Evolutionary conservation across 1,140 invertebrate species (phyloP).

Genomic region (Mamestra configurata): DNA sequence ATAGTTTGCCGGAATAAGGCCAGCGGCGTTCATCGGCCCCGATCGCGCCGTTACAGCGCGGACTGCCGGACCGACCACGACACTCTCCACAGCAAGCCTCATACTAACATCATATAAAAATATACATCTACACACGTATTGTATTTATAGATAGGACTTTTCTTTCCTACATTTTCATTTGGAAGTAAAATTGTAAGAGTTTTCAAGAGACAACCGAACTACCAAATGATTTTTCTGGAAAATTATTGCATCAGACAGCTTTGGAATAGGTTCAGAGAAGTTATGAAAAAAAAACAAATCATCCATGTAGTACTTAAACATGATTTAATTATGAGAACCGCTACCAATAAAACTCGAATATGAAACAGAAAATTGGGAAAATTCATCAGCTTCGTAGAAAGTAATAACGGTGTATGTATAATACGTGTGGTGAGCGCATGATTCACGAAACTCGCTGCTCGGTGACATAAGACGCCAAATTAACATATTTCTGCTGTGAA

Average conservation of each 20-base stretch:
- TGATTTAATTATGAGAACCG: neutral
- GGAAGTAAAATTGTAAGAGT: neutral
- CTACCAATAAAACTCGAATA: slow-evolving; percentile 22
- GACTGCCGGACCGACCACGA: slow-evolving; percentile 31
- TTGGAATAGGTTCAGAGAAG: neutral
- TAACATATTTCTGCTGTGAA: slow-evolving; percentile 75
- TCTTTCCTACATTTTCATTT: neutral
- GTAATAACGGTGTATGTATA: slow-evolving; percentile 82
- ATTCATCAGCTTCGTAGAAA: slow-evolving; percentile 76
- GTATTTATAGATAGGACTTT: slow-evolving; percentile 16
- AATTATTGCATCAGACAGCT: neutral
- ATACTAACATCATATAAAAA: slow-evolving; percentile 35
- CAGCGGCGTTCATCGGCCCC: slow-evolving; percentile 84
- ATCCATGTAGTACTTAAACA: neutral
- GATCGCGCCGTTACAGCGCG: slow-evolving; percentile 77
- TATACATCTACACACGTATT: slow-evolving; percentile 32
- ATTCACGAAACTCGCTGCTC: slow-evolving; percentile 79
- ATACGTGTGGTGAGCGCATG: slow-evolving; percentile 69
- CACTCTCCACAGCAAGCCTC: slow-evolving; percentile 36
- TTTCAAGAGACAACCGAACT: neutral
- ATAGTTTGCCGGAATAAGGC: slow-evolving; percentile 85
- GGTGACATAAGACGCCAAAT: slow-evolving; percentile 86
- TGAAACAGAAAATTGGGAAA: slow-evolving; percentile 53
- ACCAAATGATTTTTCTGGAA: neutral
- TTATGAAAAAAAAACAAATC: neutral